Evolutionary conservation across 1,140 invertebrate species (phyloP), one percentile per base, ranked within the genome.

Genomic region (Drosophila ercepeae): DNA sequence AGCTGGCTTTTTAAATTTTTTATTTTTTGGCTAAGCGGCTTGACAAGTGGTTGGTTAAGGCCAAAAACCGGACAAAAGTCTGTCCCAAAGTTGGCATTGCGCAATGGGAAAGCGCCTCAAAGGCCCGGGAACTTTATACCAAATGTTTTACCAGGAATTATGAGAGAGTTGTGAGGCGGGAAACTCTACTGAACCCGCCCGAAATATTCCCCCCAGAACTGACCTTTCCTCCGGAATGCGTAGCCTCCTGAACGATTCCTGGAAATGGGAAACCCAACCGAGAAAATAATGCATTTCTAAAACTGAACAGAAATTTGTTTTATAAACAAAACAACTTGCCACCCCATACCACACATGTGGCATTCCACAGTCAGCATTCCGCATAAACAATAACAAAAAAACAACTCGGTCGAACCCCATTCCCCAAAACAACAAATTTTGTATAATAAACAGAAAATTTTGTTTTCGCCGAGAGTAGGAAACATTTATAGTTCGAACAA

Each of bases 381-480:
- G 27, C 64, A 67, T 67, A 53, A 67, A 67, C 63, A 63, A 67
- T 44, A 67, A 63, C 60, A 63, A 42, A 48, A 57, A 48, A 29
- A 52, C 63, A 52, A 52, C 21, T 67, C 32, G 27, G 39, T 25
- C 19, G 25, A 42, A 39, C 27, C 39, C 59, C 55, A 59, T 27
- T 19, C 39, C 59, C 58, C 41, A 55, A 55, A 23, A 9, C 16
- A 52, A n/a, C 16, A 34, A 45, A 44, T 67, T 60, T 67, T 65
- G 46, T 53, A 67, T 46, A 67, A 65, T 67, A 67, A 67, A 67
- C 63, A 67, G 63, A 67, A 67, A 53, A 65, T 67, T 67, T 32
- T 65, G 36, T 65, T 50, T 64, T 44, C 52, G 41, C 55, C 55
- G 45, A 29, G 29, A 64, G 60, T 48, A 19, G 49, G 41, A 61